Evolutionary conservation across 2,888 invertebrate species (phyloP).

Genomic region (Mythimna ferrago): DNA sequence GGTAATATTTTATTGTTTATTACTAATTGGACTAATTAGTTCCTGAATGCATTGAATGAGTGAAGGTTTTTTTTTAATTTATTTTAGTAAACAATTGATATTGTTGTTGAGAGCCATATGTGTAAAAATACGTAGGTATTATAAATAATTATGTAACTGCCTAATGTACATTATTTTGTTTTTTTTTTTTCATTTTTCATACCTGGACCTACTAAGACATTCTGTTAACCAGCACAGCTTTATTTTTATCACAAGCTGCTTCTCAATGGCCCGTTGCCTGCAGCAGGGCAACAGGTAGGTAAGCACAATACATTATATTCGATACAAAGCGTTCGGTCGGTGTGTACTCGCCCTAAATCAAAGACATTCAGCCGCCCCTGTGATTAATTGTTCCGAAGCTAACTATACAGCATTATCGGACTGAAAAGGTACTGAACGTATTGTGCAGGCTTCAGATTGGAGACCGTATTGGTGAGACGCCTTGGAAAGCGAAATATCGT

Average conservation of each 20-base stretch:
- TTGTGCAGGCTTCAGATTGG: slow-evolving; percentile 19
- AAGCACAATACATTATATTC: slow-evolving; percentile 31
- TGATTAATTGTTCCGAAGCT: slow-evolving; percentile 61
- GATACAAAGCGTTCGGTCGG: slow-evolving; percentile 34
- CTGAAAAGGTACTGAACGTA: slow-evolving; percentile 26
- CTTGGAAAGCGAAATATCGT: background rate
- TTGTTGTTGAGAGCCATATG: no score
- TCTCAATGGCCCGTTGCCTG: background rate
- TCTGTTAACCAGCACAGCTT: background rate
- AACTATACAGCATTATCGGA: slow-evolving; percentile 38
- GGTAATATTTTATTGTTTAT: no score
- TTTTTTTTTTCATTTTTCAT: no score
- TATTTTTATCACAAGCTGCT: background rate
- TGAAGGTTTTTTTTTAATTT: no score
- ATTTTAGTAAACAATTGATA: no score
- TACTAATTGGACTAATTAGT: no score
- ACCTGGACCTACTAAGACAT: background rate
- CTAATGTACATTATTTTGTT: no score
- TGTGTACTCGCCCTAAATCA: slow-evolving; percentile 33
- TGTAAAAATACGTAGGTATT: no score
- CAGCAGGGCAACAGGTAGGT: slow-evolving; percentile 40
- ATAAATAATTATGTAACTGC: no score
- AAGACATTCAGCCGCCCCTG: slow-evolving; percentile 48
- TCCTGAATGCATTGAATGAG: no score
- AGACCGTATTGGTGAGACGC: slow-evolving; percentile 7